Conservation (phyloP, 2,113 vertebrate species). For the Marmota flaviventris region DNA sequence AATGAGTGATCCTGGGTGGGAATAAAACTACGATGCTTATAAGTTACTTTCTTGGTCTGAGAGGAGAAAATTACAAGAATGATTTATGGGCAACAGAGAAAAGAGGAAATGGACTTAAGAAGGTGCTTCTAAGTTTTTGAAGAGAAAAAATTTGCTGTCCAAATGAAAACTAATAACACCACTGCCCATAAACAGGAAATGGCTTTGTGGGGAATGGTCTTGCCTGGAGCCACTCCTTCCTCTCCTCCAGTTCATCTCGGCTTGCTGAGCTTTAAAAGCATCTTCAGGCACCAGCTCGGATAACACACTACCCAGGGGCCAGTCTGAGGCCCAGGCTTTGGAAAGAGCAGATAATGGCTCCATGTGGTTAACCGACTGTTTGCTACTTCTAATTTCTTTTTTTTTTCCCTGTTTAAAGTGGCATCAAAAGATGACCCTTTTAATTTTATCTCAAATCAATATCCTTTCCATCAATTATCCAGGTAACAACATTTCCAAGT, state of each 20-base stretch:
- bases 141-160: neutral
- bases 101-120: constrained; percentile 43
- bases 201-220: neutral
- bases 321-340: neutral
- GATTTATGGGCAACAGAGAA: neutral
- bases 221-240: neutral
- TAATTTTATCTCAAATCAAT: neutral
- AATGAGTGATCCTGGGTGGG: neutral
- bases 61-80: neutral
- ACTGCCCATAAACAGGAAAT: neutral
- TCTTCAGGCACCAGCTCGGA: neutral
- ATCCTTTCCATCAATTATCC: neutral
- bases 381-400: neutral
- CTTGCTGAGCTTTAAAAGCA: neutral
- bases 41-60: neutral
- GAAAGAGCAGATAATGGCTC: neutral
- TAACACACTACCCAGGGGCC: accelerated
- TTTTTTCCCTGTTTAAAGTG: neutral
- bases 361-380: accelerated
- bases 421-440: neutral
- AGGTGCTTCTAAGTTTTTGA: neutral
- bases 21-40: neutral
- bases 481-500: neutral
- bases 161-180: neutral
- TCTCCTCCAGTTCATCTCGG: neutral